Evolutionary conservation across 2,888 invertebrate genomes (phyloP), one percentile per base, ranked within the genome.

Genomic region (Noctua janthina): DNA sequence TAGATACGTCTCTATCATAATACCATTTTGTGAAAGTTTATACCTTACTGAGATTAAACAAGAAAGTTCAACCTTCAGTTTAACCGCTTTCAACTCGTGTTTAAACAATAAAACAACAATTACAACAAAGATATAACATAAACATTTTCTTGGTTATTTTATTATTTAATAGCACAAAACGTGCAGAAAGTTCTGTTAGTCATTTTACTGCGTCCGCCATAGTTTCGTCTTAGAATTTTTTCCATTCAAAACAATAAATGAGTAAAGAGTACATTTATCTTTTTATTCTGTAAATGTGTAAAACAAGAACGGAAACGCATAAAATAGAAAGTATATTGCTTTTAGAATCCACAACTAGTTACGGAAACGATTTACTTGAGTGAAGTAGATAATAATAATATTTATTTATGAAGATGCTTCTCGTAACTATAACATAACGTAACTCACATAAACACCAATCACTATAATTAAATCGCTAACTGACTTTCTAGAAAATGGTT

Each of bases 301-400:
- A 66, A 75, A 81, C 43, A 67, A 66, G 17, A 79, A 75, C 70
- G 68, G 67, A 86, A 78, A 73, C 43, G 54, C 59, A 62, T 84
- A 43, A 85, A 82, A 78, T 82, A 85, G 78, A 84, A 84, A 82
- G 85, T 69, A 49, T 67, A 78, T 54, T 39, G 29, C 70, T 71
- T 66, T 66, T 56, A 54, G 8, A 66, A 71, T 71, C 35, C 70
- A 67, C 29, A 66, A 54, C 66, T 66, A 29, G 54, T 54, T 56
- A 80, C 69, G 66, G 64, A 81, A 76, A 70, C 29, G 51, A 51
- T 71, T 79, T 82, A 77, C 75, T 88, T 84, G 51, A 72, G 35
- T 39, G 46, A 5, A 59, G 20, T 20, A 59, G 67, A 43, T 70
- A 39, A 66, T 70, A 39, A 66, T 71, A 6, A 35, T 46, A 1